phyloP scores from a whole-genome alignment of 2,888 invertebrate genomes.

The Melitaea athalia region DNA sequence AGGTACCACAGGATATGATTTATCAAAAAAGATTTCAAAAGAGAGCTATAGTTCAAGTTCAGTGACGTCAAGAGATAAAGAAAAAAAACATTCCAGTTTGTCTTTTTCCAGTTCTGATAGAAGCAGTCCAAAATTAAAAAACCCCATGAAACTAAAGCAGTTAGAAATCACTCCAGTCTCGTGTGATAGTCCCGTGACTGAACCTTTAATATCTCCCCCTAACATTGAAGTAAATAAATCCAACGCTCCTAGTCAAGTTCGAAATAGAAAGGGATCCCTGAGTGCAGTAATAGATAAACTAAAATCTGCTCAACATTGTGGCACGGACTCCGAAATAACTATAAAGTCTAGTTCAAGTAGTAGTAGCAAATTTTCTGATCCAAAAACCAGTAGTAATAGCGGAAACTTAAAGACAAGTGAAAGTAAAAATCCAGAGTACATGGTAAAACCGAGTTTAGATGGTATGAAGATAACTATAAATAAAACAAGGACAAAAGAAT shows the following conservation, averaged over 20 bases:
- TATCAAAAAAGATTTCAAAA: conserved; percentile 80
- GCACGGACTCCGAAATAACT: conserved; percentile 77
- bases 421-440: conserved; percentile 90
- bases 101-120: conserved; percentile 80
- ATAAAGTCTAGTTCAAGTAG: conserved; percentile 75
- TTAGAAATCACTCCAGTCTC: conserved; percentile 83
- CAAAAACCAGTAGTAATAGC: conserved; percentile 68
- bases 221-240: conserved; percentile 84
- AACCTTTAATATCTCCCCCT: conserved; percentile 75
- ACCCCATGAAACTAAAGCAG: conserved; percentile 86
- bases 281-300: conserved; percentile 94
- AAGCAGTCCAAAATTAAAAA: conserved; percentile 86
- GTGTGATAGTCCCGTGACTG: conserved; percentile 72
- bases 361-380: conserved; percentile 73
- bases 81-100: conserved; percentile 79
- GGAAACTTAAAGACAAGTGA: conserved; percentile 67
- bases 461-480: conserved; percentile 96
- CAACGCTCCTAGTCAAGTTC: conserved; percentile 82
- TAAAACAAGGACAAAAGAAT: conserved; percentile 90
- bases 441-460: conserved; percentile 94
- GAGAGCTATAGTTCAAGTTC: conserved; percentile 72
- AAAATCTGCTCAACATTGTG: conserved; percentile 87
- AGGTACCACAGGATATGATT: conserved; percentile 77
- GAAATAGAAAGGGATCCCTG: conserved; percentile 88
- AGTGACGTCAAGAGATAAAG: conserved; percentile 75